phyloP scores from a whole-genome alignment of 1,140 invertebrate species.

The Varroa destructor region DNA sequence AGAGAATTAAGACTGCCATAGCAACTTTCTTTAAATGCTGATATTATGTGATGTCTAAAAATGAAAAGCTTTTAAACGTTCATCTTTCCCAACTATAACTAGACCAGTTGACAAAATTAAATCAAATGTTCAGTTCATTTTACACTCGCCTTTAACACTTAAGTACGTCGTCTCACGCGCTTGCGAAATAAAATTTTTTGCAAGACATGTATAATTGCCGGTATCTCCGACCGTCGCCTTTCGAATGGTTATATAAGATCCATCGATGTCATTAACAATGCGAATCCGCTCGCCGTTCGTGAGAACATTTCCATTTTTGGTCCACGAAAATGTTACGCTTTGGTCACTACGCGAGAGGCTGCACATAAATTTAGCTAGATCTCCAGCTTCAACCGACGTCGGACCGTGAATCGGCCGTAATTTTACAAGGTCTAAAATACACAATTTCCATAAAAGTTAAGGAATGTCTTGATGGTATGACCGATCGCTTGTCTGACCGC shows the following conservation, averaged over 20 bases:
- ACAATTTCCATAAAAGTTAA: no score
- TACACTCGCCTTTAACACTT: not conserved
- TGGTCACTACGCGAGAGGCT: not conserved
- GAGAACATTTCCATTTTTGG: slow-evolving; percentile 4
- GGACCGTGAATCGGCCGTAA: not conserved
- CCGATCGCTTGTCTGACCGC: no score
- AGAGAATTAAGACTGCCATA: no score
- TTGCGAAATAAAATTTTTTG: slow-evolving; percentile 33
- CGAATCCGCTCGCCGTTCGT: not conserved
- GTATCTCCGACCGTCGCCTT: slow-evolving; percentile 31
- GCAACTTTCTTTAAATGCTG: no score
- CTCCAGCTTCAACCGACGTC: not conserved
- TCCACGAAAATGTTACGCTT: not conserved
- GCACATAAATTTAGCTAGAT: slow-evolving; percentile 8
- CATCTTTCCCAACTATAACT: no score
- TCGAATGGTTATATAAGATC: not conserved
- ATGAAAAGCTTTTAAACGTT: no score
- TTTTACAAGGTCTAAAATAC: no score
- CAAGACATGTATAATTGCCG: slow-evolving; percentile 37
- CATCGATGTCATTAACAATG: slow-evolving; percentile 6
- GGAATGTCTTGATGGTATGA: no score
- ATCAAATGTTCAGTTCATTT: no score
- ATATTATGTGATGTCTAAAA: no score
- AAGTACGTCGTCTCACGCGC: not conserved
- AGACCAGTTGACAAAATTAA: no score